These are phyloP conservation scores for Sciurus carolinensis DNA, from an alignment of 2,797 vertebrate species.

Conservation along the genomic window DNA sequence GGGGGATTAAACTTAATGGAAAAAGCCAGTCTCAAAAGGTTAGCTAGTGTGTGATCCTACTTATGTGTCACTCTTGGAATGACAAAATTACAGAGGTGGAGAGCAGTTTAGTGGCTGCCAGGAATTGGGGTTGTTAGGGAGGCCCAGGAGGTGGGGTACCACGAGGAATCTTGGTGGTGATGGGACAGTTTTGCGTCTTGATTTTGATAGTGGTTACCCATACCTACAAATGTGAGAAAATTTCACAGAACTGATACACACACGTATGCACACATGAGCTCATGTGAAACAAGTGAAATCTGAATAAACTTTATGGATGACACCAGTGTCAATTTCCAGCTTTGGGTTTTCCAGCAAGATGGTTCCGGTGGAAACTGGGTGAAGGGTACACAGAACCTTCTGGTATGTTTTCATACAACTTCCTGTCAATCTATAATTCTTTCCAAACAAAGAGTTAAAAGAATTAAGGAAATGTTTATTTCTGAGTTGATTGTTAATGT, in stretches of 20 bases:
- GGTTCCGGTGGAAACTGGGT: not conserved
- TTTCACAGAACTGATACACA: not conserved
- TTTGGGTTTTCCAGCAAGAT: not conserved
- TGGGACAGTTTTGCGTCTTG: not conserved
- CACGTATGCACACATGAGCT: not conserved
- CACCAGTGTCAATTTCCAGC: not conserved
- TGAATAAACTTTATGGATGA: not conserved
- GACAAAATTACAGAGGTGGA: constrained; percentile 10
- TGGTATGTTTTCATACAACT: not conserved
- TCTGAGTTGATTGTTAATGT: constrained; percentile 5
- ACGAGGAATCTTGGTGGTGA: not conserved
- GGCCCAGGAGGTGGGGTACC: not conserved
- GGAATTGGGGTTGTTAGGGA: not conserved
- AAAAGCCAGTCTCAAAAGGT: constrained; percentile 31
- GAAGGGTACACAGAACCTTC: not conserved
- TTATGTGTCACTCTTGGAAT: not conserved
- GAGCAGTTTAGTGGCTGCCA: not conserved
- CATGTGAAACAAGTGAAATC: not conserved
- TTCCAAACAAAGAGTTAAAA: constrained; percentile 17
- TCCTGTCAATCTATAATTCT: constrained; percentile 31
- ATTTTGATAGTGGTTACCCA: not conserved
- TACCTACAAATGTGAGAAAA: not conserved
- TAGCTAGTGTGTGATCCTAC: not conserved
- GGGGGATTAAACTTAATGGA: not conserved
- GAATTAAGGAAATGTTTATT: constrained; percentile 30